A percentile compares a stretch with the other conserved stretches of the same genome.
Conservation (phyloP, 2,888 invertebrate species). For the Eledona agricola region DNA sequence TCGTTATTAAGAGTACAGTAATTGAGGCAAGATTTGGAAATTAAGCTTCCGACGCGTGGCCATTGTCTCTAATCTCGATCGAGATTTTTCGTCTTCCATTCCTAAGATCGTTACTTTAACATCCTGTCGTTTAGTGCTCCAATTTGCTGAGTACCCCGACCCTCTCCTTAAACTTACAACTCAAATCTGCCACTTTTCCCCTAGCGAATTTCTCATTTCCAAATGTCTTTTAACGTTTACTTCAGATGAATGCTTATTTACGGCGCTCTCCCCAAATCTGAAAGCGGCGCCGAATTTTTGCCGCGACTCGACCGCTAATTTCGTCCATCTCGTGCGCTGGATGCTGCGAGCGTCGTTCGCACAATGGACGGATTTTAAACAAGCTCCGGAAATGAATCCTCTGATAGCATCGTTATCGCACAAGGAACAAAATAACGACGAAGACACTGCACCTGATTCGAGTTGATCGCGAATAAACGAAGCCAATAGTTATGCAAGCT, state of each 20-base stretch:
- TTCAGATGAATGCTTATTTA: constrained; percentile 49
- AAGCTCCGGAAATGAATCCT: constrained; percentile 8
- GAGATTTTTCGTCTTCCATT: constrained; percentile 50
- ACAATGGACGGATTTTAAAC: constrained; percentile 56
- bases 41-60: constrained; percentile 38
- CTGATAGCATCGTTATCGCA: constrained; percentile 1
- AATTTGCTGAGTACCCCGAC: constrained; percentile 56
- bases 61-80: constrained; percentile 41
- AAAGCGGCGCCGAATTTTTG: too few relatives aligned
- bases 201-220: constrained; percentile 48
- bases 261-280: constrained; percentile 46
- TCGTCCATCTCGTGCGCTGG: too few relatives aligned
- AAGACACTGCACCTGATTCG: constrained; percentile 2
- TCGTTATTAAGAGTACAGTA: constrained; percentile 53
- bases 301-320: too few relatives aligned
- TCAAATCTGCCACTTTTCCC: constrained; percentile 42
- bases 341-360: constrained; percentile 29
- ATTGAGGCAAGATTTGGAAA: constrained; percentile 51
- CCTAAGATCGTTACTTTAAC: constrained; percentile 57
- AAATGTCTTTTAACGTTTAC: constrained; percentile 49
- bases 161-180: constrained; percentile 40
- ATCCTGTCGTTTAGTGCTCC: constrained; percentile 56
- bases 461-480: background rate
- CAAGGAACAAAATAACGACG: constrained; percentile 1
- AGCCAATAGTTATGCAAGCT: background rate